Conservation (phyloP, 2,797 vertebrate genomes). For the Cynodonichthys magdalenae region DNA sequence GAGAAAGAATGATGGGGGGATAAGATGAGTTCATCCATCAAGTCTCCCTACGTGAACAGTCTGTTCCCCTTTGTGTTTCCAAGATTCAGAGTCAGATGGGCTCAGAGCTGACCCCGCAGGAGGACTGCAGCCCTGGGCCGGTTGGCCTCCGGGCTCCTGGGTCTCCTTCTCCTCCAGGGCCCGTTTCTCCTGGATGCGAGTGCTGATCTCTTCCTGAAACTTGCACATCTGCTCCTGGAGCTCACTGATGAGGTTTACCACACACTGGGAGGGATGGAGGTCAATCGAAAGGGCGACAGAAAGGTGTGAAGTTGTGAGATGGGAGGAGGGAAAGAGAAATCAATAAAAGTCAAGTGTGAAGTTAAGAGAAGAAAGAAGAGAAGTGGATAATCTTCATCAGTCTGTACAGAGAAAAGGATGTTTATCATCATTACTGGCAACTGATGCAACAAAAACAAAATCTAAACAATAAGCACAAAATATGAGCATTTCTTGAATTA, state of each 20-base stretch:
- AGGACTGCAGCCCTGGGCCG: constrained; percentile 59
- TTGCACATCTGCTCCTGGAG: constrained; percentile 99
- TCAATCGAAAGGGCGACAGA: constrained; percentile 12
- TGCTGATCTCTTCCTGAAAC: constrained; percentile 98
- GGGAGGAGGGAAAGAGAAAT: constrained; percentile 29
- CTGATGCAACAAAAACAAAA: background rate
- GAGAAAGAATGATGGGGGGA: constrained; percentile 45
- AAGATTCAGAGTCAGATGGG: constrained; percentile 68
- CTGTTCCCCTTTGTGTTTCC: constrained; percentile 81
- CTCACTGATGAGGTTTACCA: constrained; percentile 99
- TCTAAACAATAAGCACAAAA: too few relatives aligned
- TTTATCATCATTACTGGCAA: constrained; percentile 7
- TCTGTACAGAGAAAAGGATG: constrained; percentile 21
- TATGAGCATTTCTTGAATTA: too few relatives aligned
- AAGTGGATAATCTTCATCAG: constrained; percentile 29
- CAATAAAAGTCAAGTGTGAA: constrained; percentile 22
- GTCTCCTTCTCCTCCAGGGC: constrained; percentile 81
- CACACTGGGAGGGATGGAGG: constrained; percentile 82
- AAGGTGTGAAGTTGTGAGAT: constrained; percentile 23
- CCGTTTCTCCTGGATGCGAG: constrained; percentile 92
- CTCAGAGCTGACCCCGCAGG: constrained; percentile 61
- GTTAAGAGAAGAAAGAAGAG: constrained; percentile 2
- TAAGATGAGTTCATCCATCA: constrained; percentile 68
- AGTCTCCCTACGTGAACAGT: constrained; percentile 87
- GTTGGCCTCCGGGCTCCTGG: constrained; percentile 65